These are phyloP conservation scores for Nannospalax galili DNA, from an alignment of 2,113 vertebrate species.

Conservation along the genomic window DNA sequence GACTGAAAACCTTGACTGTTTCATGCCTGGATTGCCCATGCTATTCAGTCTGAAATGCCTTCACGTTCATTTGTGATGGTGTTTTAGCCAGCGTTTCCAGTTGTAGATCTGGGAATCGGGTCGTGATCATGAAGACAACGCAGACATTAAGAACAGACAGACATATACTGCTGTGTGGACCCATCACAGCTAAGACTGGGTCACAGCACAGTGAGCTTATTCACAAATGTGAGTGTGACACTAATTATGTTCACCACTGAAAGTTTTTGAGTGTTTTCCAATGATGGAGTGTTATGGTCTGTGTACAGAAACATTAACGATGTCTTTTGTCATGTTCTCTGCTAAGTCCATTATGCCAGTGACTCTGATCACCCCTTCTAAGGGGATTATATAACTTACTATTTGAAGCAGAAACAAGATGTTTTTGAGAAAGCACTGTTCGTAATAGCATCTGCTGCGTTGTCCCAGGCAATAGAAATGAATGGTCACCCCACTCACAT, in stretches of 20 bases:
- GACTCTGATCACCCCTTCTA: constrained; percentile 39
- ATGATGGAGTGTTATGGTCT: constrained; percentile 51
- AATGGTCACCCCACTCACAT: neutral
- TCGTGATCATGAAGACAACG: constrained; percentile 22
- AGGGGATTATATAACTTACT: constrained; percentile 24
- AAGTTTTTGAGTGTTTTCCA: constrained; percentile 64
- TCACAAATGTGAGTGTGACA: constrained; percentile 46
- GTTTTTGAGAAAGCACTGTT: constrained; percentile 32
- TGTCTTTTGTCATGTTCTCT: constrained; percentile 48
- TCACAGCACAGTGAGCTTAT: constrained; percentile 53
- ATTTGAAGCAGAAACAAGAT: neutral
- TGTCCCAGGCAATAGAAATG: constrained; percentile 1
- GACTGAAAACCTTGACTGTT: constrained; percentile 64
- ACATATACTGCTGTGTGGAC: neutral
- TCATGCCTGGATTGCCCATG: constrained; percentile 78
- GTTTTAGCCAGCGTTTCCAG: constrained; percentile 48
- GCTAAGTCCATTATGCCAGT: constrained; percentile 39
- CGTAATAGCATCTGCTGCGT: neutral
- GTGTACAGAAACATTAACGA: neutral
- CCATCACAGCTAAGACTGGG: constrained; percentile 65
- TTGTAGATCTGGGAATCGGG: constrained; percentile 55
- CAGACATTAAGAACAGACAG: neutral
- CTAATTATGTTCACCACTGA: neutral
- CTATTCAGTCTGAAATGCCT: constrained; percentile 48
- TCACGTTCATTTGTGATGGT: constrained; percentile 58